These are phyloP conservation scores for Hippopotamyrus pictus DNA, from an alignment of 2,797 vertebrate genomes.

Conservation along the genomic window DNA sequence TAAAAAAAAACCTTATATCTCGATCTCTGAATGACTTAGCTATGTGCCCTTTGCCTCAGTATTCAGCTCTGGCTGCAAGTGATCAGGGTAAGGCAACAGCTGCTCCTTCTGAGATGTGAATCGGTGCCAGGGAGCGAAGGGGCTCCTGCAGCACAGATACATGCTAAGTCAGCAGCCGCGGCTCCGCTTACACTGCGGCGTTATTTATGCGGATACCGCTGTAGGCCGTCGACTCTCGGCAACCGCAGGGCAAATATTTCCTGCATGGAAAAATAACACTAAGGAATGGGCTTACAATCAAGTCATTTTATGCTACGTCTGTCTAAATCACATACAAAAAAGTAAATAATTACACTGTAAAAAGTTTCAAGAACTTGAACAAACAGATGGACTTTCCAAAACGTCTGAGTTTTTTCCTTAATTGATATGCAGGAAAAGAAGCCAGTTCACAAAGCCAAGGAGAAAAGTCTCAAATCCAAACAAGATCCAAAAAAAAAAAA, in stretches of 20 bases:
- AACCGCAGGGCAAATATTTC: background rate
- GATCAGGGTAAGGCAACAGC: constrained; percentile 14
- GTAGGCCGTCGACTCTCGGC: background rate
- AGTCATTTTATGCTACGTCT: background rate
- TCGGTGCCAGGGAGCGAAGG: background rate
- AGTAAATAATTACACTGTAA: background rate
- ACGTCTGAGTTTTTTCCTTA: background rate
- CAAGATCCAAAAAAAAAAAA: background rate
- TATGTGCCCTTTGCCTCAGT: background rate
- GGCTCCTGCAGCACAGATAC: constrained; percentile 11
- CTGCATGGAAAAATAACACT: background rate
- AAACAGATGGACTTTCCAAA: background rate
- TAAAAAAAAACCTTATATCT: background rate
- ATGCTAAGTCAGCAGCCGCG: constrained; percentile 30
- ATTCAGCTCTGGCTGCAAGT: background rate
- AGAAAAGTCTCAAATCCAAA: background rate
- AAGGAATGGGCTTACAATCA: background rate
- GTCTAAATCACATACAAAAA: background rate
- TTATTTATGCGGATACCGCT: constrained; percentile 32
- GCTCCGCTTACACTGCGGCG: constrained; percentile 27
- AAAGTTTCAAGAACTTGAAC: background rate
- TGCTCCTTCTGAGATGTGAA: background rate
- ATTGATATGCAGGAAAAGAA: background rate
- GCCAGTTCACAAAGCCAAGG: background rate
- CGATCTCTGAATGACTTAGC: background rate